Evolutionary conservation across 2,113 vertebrate genomes (phyloP), one percentile per base, ranked within the genome.

Genomic region (Todiramphus saurophagus): DNA sequence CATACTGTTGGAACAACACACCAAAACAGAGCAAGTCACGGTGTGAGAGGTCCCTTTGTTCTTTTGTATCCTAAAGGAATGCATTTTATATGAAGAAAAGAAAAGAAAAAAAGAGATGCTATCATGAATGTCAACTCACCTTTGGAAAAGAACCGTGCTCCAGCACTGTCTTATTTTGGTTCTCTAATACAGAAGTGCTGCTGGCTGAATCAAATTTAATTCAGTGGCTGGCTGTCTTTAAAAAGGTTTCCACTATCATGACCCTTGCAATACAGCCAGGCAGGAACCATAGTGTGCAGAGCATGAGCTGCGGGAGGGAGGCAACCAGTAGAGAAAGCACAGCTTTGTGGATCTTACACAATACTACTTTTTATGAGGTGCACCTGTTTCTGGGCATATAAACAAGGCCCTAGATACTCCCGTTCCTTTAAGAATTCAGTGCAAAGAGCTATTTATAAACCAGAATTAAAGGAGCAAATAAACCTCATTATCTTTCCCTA

Each of bases 1-100:
- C 19, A 13, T 53, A 10, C 10, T 50, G 48, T 69, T 82, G 55
- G 46, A 85, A 30, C 37, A 94, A 25, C 53, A 53, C 13, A 18
- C 13, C 55, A 30, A 67, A 92, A 8, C 43, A 74, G 43, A 96
- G 39, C 72, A 66, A 94, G 25, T 13, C 67, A 30, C 19, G 19
- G 39, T 76, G 28, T 78, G n/a, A 59, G 51, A 78, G 17, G 27
- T 69, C 25, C 17, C 44, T 95, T 97, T 96, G 75, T 79, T 96
- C 85, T 62, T 84, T 41, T 73, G 48, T 80, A 24, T 90, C 76
- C 92, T 75, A 70, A 96, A 93, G 53, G 17, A 76, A 93, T n/a
- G 44, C 16, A 78, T 94, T 25, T 80, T 74, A 67, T 75, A 51
- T 51, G 50, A 51, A 23, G 3, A 19, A 8, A 58, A 18, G 3